Evolutionary conservation across 2,888 invertebrate genomes (phyloP), one percentile per base, ranked within the genome.

Genomic region (Eurois occulta): DNA sequence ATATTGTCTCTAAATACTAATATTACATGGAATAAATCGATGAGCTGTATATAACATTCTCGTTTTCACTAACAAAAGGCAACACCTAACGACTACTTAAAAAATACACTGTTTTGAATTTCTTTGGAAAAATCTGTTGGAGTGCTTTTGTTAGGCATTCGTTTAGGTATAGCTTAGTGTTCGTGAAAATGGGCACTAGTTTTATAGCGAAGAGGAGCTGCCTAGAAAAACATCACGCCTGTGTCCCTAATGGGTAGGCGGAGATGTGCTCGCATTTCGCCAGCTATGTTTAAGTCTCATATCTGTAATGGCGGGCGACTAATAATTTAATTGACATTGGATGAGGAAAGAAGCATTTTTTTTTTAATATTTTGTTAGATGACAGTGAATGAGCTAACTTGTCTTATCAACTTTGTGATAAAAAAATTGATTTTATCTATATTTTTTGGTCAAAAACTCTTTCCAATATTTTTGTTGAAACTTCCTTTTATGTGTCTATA

Each of bases 1-100:
- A 82, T 84, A 84, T 84, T 86, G 84, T 84, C 86, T 46, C 83
- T 84, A 69, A 83, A 83, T 80, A 80, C 74, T 77, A 86, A 55
- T 46, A 75, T 70, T 84, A 86, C 21, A 41, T 86, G 86, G 75
- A 82, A 78, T 78, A 35, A 69, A 48, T 62, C 32, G 32, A 78
- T 83, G 83, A 84, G 68, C 64, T 67, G 18, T 52, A 4, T 67
- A 71, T 16, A 69, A 70, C 11, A 32, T 5, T 41, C 16, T 65
- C 28, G 18, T 41, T 28, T 28, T 18, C 41, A 65, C 18, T 65
- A 10, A 18, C n/a, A 62, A 21, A 21, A 62, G 21, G 62, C 62
- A 1, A 35, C 11, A 65, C n/a, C 8, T 38, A 41, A 65, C 38
- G 60, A 60, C 28, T 28, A 58, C 28, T n/a, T n/a, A n/a, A n/a